Evolutionary conservation across 2,888 invertebrate genomes (phyloP), one percentile per base, ranked within the genome.

Genomic region (Andricus curvator): DNA sequence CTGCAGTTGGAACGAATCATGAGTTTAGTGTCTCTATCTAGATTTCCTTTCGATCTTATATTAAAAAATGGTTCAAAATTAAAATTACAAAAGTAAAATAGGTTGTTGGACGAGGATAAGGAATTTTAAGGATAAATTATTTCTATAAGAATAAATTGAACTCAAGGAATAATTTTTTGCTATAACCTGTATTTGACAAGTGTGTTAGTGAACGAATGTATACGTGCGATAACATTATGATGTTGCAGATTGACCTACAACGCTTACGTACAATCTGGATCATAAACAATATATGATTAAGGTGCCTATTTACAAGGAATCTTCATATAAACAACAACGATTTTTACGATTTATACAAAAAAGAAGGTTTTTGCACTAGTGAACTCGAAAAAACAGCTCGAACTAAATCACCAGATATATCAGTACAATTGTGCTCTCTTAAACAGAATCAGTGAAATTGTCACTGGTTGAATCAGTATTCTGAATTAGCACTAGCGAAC

Each of bases 181-280:
- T 88, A 88, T 87, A 85, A 87, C 83, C 86, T 90, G 88, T 90
- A 90, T 91, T 89, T 91, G 87, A 89, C 87, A 89, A 88, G 84
- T 88, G 88, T 88, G 86, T 86, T 86, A 84, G 85, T 88, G 88
- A 89, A 87, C 88, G 87, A 88, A 89, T 91, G 88, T 91, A 90
- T 90, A 91, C 85, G 89, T 90, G 88, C 88, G 88, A 86, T 87
- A 88, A 88, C 81, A 84, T 84, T 85, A 87, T 79, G 86, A 83
- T 85, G 85, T 85, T 84, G 86, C 85, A 88, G 86, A 86, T 84
- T 86, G 85, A 84, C 83, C 86, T 85, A 84, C 84, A 88, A 87
- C 88, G 84, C 83, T 86, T 85, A 87, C 83, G 83, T 86, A 87
- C 80, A 84, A 80, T 84, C 80, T 84, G 76, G 78, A 83, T 84